Conservation (phyloP, 2,888 invertebrate genomes). For the Cabera pusaria region DNA sequence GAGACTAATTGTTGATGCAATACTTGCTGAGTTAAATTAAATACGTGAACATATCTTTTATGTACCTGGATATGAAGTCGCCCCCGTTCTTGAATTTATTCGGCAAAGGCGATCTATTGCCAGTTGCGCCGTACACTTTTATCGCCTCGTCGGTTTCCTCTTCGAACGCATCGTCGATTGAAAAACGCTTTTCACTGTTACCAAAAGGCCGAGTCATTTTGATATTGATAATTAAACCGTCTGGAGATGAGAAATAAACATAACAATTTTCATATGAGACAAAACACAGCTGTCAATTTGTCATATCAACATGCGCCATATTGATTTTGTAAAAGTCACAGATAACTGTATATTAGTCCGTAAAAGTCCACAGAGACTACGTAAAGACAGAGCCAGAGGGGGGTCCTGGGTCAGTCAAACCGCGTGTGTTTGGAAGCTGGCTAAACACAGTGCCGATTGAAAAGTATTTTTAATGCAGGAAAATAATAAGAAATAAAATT, state of each 20-base stretch:
- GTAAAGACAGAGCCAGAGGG: no score
- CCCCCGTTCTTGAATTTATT: constrained; percentile 73
- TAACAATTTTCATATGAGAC: constrained; percentile 59
- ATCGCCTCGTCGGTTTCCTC: constrained; percentile 93
- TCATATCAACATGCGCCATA: constrained; percentile 73
- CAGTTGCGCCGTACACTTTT: constrained; percentile 90
- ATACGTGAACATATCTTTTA: constrained; percentile 32
- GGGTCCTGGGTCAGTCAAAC: no score
- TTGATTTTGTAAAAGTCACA: no score
- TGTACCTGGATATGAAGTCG: constrained; percentile 67
- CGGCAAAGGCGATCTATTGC: constrained; percentile 87
- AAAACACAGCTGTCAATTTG: constrained; percentile 80
- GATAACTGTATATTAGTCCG: no score
- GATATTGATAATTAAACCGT: constrained; percentile 43
- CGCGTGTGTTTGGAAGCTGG: no score
- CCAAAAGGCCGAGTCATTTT: constrained; percentile 80
- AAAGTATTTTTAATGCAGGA: no score
- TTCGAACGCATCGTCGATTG: constrained; percentile 93
- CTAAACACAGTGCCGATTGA: no score
- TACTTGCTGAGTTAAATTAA: background rate
- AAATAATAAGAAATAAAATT: no score
- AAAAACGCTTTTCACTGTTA: constrained; percentile 86
- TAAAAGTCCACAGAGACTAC: no score
- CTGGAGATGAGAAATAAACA: constrained; percentile 65
- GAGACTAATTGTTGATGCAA: background rate